Evolutionary conservation across 35 echinoderm and acorn worm genomes (phyloP).

Genomic region (Chiridota heheva): DNA sequence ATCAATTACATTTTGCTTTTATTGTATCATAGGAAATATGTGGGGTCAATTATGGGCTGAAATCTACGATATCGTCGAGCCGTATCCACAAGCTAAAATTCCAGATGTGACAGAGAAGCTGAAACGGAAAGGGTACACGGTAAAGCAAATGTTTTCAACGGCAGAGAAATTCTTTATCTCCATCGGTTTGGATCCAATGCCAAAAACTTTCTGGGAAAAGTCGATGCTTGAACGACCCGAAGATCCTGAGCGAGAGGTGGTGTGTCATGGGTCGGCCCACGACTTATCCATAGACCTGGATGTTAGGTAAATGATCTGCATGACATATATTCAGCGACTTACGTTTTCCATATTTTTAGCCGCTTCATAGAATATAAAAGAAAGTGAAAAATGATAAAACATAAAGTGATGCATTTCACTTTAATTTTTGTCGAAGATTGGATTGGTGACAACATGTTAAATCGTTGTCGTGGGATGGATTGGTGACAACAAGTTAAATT

Average conservation of each 20-base stretch:
- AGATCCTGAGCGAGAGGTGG: slow-evolving; percentile 48
- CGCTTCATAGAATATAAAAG: too few species aligned
- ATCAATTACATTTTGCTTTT: too few species aligned
- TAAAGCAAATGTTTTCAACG: slow-evolving; percentile 55
- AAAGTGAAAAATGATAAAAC: too few species aligned
- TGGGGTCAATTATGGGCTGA: slow-evolving; percentile 76
- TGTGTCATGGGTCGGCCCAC: slow-evolving; percentile 56
- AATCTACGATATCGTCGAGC: slow-evolving; percentile 51
- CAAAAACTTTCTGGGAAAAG: slow-evolving; percentile 63
- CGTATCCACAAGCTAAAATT: slow-evolving; percentile 44
- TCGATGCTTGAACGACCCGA: slow-evolving; percentile 62
- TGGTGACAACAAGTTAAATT: too few species aligned
- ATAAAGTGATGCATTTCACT: too few species aligned
- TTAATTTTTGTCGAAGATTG: too few species aligned
- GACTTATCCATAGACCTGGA: slow-evolving; percentile 43
- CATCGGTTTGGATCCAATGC: slow-evolving; percentile 57
- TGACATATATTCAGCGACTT: too few species aligned
- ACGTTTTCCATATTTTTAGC: too few species aligned
- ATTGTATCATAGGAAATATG: slow-evolving; percentile 72
- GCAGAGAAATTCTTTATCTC: slow-evolving; percentile 72
- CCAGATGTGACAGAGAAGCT: slow-evolving; percentile 53
- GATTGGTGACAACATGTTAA: too few species aligned
- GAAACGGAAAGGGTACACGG: slow-evolving; percentile 47
- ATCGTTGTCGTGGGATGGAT: too few species aligned
- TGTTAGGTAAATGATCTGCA: slow-evolving; percentile 64